phyloP scores from a whole-genome alignment of 2,888 invertebrate species.

The Machimus rusticus region DNA sequence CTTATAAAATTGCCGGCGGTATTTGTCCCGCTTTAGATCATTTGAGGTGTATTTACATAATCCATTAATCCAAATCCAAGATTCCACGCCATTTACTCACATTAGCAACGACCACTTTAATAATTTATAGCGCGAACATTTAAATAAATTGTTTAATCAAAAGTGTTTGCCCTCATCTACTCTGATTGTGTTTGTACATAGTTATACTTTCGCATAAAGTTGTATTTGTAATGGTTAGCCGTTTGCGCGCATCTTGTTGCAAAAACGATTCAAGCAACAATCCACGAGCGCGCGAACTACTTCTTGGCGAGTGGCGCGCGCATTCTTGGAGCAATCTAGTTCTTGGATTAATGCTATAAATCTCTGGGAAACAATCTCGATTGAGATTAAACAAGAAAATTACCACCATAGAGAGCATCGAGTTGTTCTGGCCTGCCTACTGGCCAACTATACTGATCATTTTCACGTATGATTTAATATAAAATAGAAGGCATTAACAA shows the following conservation, averaged over 20 bases:
- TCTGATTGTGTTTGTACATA: not conserved
- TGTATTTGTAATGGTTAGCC: not conserved
- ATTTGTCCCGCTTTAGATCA: not conserved
- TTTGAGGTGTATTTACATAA: not conserved
- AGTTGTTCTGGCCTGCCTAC: not conserved
- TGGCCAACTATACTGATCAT: not conserved
- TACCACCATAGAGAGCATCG: not conserved
- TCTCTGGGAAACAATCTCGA: not conserved
- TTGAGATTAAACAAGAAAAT: constrained; percentile 6
- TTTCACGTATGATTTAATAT: constrained; percentile 1
- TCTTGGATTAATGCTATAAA: not conserved
- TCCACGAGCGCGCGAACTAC: not conserved
- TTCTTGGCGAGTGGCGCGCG: not conserved
- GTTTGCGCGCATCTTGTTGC: not conserved
- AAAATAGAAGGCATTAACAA: not conserved
- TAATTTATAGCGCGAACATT: constrained; percentile 30
- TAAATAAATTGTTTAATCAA: constrained; percentile 20
- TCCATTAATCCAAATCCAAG: not conserved
- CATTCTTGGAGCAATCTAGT: not conserved
- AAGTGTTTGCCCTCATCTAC: not conserved
- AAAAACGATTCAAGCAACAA: not conserved
- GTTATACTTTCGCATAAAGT: not conserved
- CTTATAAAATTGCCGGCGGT: not conserved
- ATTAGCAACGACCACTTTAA: not conserved
- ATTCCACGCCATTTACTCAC: not conserved